Conservation (phyloP, 2,113 vertebrate genomes). For the Hippocampus abdominalis region DNA sequence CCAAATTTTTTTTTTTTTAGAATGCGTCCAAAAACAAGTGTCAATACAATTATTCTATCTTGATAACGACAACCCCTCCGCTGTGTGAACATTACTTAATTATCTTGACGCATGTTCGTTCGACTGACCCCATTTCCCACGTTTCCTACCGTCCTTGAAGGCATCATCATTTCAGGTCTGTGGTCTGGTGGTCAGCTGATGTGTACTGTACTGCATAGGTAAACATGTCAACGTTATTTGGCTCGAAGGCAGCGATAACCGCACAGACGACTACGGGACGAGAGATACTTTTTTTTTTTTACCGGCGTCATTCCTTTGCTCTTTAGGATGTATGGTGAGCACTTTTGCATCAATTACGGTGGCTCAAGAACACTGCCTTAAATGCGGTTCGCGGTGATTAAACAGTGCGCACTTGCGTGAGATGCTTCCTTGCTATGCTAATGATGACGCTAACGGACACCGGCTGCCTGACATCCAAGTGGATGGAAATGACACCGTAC, state of each 20-base stretch:
- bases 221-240: conserved; percentile 35
- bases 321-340: conserved; percentile 4
- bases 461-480: conserved; percentile 6
- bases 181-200: conserved; percentile 11
- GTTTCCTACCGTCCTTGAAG: conserved; percentile 7
- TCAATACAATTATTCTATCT: not conserved
- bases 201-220: not conserved
- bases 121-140: not conserved
- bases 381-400: not conserved
- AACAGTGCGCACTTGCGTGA: not conserved
- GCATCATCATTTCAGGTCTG: conserved; percentile 26
- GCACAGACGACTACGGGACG: not conserved
- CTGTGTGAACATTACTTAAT: not conserved
- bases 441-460: conserved; percentile 4
- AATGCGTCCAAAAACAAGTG: too few species aligned
- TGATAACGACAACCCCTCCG: not conserved
- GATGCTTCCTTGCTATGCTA: conserved; percentile 2
- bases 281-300: not conserved
- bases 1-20: too few species aligned
- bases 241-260: conserved; percentile 24
- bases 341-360: conserved; percentile 24
- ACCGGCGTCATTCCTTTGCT: not conserved
- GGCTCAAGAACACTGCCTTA: not conserved
- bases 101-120: not conserved
- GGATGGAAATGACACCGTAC: conserved; percentile 34